Evolutionary conservation across 2,797 vertebrate species (phyloP).

Genomic region (Falco columbarius): DNA sequence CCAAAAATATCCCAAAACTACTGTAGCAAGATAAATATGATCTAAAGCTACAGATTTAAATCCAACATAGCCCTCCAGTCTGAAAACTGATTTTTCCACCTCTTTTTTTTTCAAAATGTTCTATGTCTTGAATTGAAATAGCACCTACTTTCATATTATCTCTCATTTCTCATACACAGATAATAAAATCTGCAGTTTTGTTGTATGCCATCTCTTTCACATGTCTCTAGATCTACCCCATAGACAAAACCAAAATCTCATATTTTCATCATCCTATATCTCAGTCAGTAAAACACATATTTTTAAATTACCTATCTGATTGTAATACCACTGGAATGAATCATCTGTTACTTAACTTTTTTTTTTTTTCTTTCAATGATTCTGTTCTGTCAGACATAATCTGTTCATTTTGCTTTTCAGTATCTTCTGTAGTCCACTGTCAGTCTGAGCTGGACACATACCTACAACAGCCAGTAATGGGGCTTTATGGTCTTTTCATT

Average conservation of each 20-base stretch:
- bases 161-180: background rate
- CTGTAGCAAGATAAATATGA: background rate
- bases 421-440: background rate
- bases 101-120: background rate
- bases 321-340: background rate
- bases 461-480: fast-evolving
- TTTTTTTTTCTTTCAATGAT: fast-evolving
- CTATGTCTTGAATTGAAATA: background rate
- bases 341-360: background rate
- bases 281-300: background rate
- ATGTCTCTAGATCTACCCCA: background rate
- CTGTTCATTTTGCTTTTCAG: background rate
- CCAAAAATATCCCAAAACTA: background rate
- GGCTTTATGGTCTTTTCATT: background rate
- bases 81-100: background rate
- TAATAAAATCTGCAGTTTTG: background rate
- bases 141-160: background rate
- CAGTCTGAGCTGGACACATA: background rate
- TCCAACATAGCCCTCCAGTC: background rate
- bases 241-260: background rate
- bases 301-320: background rate
- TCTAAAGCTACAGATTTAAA: background rate
- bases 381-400: background rate
- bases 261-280: background rate
- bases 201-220: background rate